Evolutionary conservation across 2,113 vertebrate genomes (phyloP).

Genomic region (Rhipidura dahli): DNA sequence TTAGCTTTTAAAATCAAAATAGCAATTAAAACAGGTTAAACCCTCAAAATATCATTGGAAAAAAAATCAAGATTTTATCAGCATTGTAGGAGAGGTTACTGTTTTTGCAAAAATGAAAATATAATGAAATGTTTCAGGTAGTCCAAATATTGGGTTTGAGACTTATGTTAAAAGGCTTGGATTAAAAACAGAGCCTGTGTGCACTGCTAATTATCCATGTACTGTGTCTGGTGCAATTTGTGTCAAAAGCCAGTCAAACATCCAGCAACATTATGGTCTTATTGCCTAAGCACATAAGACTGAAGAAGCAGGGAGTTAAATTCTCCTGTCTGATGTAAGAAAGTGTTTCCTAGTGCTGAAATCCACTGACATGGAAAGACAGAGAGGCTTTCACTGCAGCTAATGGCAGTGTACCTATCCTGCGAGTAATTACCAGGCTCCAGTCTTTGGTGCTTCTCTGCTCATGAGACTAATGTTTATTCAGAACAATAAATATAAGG

Average conservation of each 20-base stretch:
- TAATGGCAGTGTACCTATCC: slow-evolving; percentile 70
- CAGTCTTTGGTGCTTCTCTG: slow-evolving; percentile 19
- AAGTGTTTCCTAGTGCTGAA: background rate
- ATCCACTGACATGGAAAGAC: slow-evolving; percentile 58
- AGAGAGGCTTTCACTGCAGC: slow-evolving; percentile 35
- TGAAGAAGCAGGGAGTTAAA: slow-evolving; percentile 16
- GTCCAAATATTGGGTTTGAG: background rate
- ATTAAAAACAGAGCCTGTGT: background rate
- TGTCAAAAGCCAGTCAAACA: background rate
- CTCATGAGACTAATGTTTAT: slow-evolving; percentile 73
- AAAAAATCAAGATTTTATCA: background rate
- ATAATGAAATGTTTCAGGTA: background rate
- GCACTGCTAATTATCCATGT: background rate
- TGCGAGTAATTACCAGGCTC: slow-evolving; percentile 54
- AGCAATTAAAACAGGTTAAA: background rate
- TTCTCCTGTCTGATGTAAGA: slow-evolving; percentile 32
- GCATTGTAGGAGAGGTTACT: background rate
- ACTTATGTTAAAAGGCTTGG: background rate
- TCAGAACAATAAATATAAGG: slow-evolving; percentile 71
- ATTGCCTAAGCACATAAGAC: background rate
- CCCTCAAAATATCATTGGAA: fast-evolving
- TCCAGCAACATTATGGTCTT: background rate
- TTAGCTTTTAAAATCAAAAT: background rate
- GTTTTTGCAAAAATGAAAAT: background rate
- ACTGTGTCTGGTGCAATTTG: background rate